These are phyloP conservation scores for Labeo rohita DNA, from an alignment of 2,113 vertebrate species.

Conservation along the genomic window DNA sequence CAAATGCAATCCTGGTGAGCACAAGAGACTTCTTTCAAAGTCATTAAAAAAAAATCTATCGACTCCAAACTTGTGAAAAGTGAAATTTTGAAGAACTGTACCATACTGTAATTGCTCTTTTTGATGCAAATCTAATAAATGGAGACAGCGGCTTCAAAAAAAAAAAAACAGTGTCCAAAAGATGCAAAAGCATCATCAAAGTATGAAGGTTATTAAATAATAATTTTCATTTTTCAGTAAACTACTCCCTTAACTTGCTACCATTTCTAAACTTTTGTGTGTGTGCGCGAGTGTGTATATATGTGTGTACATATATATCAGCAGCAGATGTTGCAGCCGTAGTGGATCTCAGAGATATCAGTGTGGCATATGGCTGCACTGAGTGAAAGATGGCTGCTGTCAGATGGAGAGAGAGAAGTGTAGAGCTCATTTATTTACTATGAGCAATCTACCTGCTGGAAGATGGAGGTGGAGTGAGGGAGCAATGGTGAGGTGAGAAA, in stretches of 20 bases:
- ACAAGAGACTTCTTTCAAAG: neutral
- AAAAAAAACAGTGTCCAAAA: neutral
- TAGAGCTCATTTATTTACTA: slow-evolving; percentile 50
- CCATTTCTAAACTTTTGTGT: slow-evolving; percentile 49
- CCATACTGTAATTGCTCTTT: neutral
- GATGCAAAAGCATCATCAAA: neutral
- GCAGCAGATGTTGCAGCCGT: slow-evolving; percentile 78
- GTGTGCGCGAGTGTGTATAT: slow-evolving; percentile 7
- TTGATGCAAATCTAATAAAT: neutral
- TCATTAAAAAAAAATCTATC: neutral
- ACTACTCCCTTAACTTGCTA: slow-evolving; percentile 32
- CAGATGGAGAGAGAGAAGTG: slow-evolving; percentile 67
- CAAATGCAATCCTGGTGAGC: neutral
- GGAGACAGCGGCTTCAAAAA: neutral
- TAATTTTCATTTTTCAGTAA: neutral
- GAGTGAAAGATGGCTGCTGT: slow-evolving; percentile 83
- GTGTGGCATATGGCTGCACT: slow-evolving; percentile 78
- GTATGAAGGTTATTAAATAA: neutral
- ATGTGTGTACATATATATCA: slow-evolving; percentile 41
- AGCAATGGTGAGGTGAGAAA: neutral
- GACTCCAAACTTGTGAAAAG: neutral
- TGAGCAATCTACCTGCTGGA: slow-evolving; percentile 41
- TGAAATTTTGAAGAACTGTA: neutral
- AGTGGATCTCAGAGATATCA: slow-evolving; percentile 74
- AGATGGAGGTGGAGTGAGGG: slow-evolving; percentile 16